Evolutionary conservation across 2,797 vertebrate genomes (phyloP), one percentile per base, ranked within the genome.

Genomic region (Anabacerthia variegaticeps): DNA sequence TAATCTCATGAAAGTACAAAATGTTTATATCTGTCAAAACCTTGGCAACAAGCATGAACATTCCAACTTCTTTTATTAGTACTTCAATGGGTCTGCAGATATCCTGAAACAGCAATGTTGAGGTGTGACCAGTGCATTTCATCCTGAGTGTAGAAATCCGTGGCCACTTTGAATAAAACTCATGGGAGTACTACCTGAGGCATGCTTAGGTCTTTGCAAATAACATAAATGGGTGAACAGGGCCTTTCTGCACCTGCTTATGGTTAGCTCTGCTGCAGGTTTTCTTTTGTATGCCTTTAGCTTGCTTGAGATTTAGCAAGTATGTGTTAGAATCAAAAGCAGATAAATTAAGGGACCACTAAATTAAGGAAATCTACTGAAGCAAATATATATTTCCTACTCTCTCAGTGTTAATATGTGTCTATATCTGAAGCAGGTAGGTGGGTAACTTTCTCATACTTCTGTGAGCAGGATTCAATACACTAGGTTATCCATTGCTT

Each of bases 141-240:
- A 55, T n/a, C 41, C n/a, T 18, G 14, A 75, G 27, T 9, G 16
- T 18, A 19, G 69, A 92, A 65, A 55, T 30, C 39, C 76, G 9
- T 34, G 69, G 14, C 58, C n/a, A 51, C 4, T 55, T 30, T 8
- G 13, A 34, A 23, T 39, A 59, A 56, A 82, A 74, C 20, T 6
- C 32, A 26, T 4, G 20, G 20, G 22, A 82, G 8, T 3, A 6
- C 37, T 36, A 44, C 7, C 19, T 61, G 73, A 78, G 30, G 17
- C 12, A 14, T 5, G 20, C 24, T 66, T 52, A 52, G 27, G 21
- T n/a, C 49, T 73, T 84, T 54, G 22, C 23, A 58, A 51, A 32
- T 18, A n/a, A 17, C 3, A 0, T 6, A 14, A 48, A 6, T 6
- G 27, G 7, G 26, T 52, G n/a, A 71, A 22, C 15, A 12, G 14